phyloP scores from a whole-genome alignment of 1,140 invertebrate species.

The Chrysopa pallens region DNA sequence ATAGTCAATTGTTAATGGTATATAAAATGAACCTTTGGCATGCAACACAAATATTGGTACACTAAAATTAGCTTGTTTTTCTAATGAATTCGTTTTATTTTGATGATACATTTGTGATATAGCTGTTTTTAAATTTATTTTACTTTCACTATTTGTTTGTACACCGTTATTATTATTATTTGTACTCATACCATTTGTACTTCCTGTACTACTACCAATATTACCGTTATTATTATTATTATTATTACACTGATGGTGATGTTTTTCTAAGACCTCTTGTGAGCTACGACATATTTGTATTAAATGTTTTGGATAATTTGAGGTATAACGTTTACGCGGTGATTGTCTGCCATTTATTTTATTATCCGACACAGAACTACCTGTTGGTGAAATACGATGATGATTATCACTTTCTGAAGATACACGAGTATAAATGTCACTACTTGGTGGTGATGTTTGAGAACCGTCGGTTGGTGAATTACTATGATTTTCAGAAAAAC shows the following conservation, averaged over 20 bases:
- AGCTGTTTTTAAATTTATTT: neutral
- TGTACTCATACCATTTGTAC: too few species aligned
- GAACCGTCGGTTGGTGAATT: conserved; percentile 4
- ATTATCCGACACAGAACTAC: conserved; percentile 2
- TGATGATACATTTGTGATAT: neutral
- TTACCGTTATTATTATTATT: neutral
- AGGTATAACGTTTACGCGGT: conserved; percentile 2
- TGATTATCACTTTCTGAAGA: conserved; percentile 12
- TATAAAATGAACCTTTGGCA: conserved; percentile 73
- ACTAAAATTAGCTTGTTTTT: conserved; percentile 25
- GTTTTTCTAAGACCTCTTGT: neutral
- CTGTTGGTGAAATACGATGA: conserved; percentile 3
- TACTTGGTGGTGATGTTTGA: conserved; percentile 17
- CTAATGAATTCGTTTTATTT: conserved; percentile 7
- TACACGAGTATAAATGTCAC: conserved; percentile 13
- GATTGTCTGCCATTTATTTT: neutral
- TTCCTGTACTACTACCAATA: too few species aligned
- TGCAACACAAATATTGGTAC: conserved; percentile 70
- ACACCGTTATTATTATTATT: conserved; percentile 3
- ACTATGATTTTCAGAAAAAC: conserved; percentile 2
- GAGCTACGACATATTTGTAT: neutral
- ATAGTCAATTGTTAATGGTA: conserved; percentile 75
- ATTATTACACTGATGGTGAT: neutral
- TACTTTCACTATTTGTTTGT: conserved; percentile 9
- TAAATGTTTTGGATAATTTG: neutral